These are phyloP conservation scores for Virgularia gustaviana DNA, from an alignment of 92 coral and sea anemone genomes.

Conservation along the genomic window DNA sequence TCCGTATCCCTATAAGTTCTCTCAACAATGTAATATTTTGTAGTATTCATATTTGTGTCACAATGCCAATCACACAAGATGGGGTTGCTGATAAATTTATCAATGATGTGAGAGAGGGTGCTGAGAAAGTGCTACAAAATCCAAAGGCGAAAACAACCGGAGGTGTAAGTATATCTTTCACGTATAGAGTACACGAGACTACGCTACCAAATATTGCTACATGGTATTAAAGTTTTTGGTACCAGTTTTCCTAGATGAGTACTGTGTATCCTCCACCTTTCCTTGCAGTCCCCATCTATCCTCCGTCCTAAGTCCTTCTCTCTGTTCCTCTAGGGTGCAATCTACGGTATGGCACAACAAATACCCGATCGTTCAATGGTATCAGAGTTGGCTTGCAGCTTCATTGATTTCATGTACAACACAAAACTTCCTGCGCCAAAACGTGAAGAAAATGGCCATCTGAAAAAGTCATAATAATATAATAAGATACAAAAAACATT, in stretches of 20 bases:
- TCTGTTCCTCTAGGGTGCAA: slow-evolving; percentile 89
- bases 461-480: too few species aligned
- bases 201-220: too few species aligned
- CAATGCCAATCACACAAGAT: slow-evolving; percentile 65
- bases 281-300: too few species aligned
- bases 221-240: too few species aligned
- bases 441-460: background rate
- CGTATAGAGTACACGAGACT: too few species aligned
- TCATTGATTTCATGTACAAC: slow-evolving; percentile 72
- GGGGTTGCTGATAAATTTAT: slow-evolving; percentile 80
- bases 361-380: slow-evolving; percentile 97
- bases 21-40: background rate
- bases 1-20: too few species aligned
- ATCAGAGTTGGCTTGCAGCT: slow-evolving; percentile 81
- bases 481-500: too few species aligned
- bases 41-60: slow-evolving; percentile 86
- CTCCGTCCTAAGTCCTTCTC: too few species aligned
- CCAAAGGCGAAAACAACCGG: slow-evolving; percentile 71
- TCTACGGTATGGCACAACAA: slow-evolving; percentile 93
- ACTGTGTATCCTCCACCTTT: too few species aligned
- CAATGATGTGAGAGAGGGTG: slow-evolving; percentile 65
- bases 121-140: slow-evolving; percentile 60
- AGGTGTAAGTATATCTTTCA: slow-evolving; percentile 76
- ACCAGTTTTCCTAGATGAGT: too few species aligned
- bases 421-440: slow-evolving; percentile 16